Conservation (phyloP, 2,113 vertebrate species). For the Pogona vitticeps region DNA sequence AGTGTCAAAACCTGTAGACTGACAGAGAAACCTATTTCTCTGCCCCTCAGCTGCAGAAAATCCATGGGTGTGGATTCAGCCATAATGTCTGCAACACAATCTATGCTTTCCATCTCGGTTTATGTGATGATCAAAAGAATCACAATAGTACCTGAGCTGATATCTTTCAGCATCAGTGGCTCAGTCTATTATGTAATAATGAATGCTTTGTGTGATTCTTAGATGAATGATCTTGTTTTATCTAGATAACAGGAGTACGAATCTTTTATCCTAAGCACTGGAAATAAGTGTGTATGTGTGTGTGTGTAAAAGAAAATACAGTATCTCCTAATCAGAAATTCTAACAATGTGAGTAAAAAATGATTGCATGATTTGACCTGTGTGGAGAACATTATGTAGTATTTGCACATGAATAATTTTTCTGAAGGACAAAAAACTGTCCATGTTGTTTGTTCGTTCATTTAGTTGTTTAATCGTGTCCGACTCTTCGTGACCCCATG, state of each 20-base stretch:
- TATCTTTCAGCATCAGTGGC: background rate
- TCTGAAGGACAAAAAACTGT: background rate
- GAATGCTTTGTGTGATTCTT: background rate
- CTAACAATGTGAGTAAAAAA: background rate
- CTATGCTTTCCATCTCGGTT: background rate
- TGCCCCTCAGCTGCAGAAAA: too few species aligned
- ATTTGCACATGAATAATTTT: background rate
- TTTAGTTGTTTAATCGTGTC: too few species aligned
- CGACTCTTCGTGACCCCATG: too few species aligned
- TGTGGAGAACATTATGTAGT: too few species aligned
- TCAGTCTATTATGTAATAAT: background rate
- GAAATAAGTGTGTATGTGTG: background rate
- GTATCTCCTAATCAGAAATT: background rate
- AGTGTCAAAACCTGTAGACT: background rate
- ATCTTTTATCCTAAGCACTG: background rate
- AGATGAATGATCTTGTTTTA: conserved; percentile 2
- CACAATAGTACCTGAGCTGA: background rate
- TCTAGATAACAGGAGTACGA: background rate
- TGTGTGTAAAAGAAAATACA: background rate
- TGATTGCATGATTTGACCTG: background rate
- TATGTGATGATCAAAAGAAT: conserved; percentile 1
- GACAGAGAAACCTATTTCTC: background rate
- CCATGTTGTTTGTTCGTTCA: too few species aligned
- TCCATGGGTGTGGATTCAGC: background rate
- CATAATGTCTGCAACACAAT: background rate